phyloP scores from a whole-genome alignment of 2,797 vertebrate genomes.

The Streptopelia turtur region DNA sequence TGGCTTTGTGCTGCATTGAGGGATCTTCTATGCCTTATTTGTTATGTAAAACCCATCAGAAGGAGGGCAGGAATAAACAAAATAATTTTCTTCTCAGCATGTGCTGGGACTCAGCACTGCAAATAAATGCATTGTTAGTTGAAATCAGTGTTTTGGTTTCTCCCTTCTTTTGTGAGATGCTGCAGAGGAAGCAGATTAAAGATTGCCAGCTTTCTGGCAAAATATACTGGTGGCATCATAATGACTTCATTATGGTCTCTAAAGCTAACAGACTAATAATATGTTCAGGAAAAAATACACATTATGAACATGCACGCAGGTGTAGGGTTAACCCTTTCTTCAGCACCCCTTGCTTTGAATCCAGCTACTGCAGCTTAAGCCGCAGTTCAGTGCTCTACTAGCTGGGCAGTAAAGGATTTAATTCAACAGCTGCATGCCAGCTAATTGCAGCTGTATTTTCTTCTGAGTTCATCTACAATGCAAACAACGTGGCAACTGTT shows the following conservation, averaged over 20 bases:
- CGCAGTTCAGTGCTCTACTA: background rate
- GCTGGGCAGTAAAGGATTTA: background rate
- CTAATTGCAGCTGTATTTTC: conserved; percentile 25
- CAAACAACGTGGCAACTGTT: background rate
- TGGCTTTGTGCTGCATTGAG: background rate
- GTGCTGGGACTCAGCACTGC: conserved; percentile 2
- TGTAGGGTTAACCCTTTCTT: conserved; percentile 33
- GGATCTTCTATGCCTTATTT: background rate
- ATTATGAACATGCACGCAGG: conserved; percentile 16
- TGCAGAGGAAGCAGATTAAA: conserved; percentile 60
- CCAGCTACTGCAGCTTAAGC: background rate
- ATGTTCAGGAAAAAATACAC: conserved; percentile 30
- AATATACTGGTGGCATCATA: conserved; percentile 22
- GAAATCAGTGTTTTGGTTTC: conserved; percentile 60
- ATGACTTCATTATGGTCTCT: conserved; percentile 51
- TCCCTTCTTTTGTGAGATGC: conserved; percentile 55
- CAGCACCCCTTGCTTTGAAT: background rate
- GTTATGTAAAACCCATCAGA: conserved; percentile 19
- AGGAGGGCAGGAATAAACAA: background rate
- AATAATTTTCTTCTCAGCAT: conserved; percentile 22
- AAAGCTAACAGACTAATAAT: conserved; percentile 47
- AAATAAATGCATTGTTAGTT: conserved; percentile 47
- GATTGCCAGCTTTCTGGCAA: conserved; percentile 58
- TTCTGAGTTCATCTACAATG: background rate
- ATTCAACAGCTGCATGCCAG: background rate